phyloP scores from a whole-genome alignment of 2,888 invertebrate genomes.

The Ophion obscuratus region DNA sequence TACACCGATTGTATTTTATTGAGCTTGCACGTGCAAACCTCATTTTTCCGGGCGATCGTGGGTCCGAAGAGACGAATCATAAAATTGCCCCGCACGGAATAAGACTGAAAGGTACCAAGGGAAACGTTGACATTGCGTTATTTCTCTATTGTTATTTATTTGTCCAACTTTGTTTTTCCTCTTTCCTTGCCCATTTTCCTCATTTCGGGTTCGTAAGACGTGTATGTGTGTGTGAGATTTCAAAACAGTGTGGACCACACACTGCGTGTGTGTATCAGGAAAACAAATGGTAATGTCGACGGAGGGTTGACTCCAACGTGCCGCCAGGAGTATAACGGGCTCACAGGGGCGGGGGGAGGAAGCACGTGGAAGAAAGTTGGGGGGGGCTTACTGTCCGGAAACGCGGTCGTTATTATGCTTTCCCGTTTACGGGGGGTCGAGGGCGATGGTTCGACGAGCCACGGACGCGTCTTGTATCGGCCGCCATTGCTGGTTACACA shows the following conservation, averaged over 20 bases:
- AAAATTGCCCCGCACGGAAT: neutral
- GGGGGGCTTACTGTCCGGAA: slow-evolving; percentile 62
- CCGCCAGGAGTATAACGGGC: slow-evolving; percentile 40
- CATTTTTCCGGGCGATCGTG: neutral
- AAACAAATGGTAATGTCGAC: slow-evolving; percentile 64
- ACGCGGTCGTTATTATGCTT: slow-evolving; percentile 67
- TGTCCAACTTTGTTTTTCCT: slow-evolving; percentile 46
- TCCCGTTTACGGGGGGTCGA: slow-evolving; percentile 49
- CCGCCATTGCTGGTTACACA: slow-evolving; percentile 65
- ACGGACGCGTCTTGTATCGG: slow-evolving; percentile 63
- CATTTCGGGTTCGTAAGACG: slow-evolving; percentile 60
- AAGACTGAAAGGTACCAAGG: slow-evolving; percentile 15
- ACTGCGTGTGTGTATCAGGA: slow-evolving; percentile 48
- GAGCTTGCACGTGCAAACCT: neutral
- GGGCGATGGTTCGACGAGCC: slow-evolving; percentile 50
- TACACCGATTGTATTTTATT: neutral
- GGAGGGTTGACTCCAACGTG: slow-evolving; percentile 53
- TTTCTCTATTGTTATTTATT: slow-evolving; percentile 47
- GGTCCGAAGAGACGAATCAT: slow-evolving; percentile 1
- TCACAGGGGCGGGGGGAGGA: neutral
- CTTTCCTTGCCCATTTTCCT: slow-evolving; percentile 62
- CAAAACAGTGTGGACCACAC: slow-evolving; percentile 18
- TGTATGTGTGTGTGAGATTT: slow-evolving; percentile 24
- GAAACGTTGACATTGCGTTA: slow-evolving; percentile 52
- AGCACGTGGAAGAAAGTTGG: slow-evolving; percentile 2